Evolutionary conservation across 35 echinoderm and acorn worm species (phyloP).

Genomic region (Heliocidaris erythrogramma): DNA sequence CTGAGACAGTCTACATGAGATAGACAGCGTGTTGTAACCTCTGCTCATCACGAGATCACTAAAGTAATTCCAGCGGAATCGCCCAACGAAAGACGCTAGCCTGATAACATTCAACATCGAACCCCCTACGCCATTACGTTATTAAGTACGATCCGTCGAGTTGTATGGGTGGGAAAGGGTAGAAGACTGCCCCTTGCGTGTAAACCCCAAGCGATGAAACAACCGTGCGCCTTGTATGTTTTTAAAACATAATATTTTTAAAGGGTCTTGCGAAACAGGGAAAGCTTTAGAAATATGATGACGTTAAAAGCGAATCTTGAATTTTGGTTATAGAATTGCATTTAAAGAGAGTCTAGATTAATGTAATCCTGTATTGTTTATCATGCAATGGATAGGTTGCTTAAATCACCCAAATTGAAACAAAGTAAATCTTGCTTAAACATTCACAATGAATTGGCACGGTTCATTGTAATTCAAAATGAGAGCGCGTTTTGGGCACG

Average conservation of each 20-base stretch:
- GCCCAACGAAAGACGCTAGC: neutral
- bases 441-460: too few relatives aligned
- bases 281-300: neutral
- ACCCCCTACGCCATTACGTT: neutral
- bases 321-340: too few relatives aligned
- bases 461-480: too few relatives aligned
- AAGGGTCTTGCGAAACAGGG: too few relatives aligned
- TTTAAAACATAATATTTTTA: too few relatives aligned
- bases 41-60: neutral
- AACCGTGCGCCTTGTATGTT: neutral
- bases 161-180: neutral
- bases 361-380: neutral
- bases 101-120: neutral
- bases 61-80: conserved; percentile 10
- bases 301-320: too few relatives aligned
- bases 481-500: too few relatives aligned
- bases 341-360: too few relatives aligned
- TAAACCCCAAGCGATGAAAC: too few relatives aligned
- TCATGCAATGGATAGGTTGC: neutral
- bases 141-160: neutral
- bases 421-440: too few relatives aligned
- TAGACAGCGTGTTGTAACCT: neutral
- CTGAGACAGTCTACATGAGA: neutral
- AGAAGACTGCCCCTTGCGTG: neutral
- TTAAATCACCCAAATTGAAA: neutral